A percentile compares a stretch with the other conserved stretches of the same genome.
Conservation (phyloP, 2,888 invertebrate genomes). For the Melanargia galathea region DNA sequence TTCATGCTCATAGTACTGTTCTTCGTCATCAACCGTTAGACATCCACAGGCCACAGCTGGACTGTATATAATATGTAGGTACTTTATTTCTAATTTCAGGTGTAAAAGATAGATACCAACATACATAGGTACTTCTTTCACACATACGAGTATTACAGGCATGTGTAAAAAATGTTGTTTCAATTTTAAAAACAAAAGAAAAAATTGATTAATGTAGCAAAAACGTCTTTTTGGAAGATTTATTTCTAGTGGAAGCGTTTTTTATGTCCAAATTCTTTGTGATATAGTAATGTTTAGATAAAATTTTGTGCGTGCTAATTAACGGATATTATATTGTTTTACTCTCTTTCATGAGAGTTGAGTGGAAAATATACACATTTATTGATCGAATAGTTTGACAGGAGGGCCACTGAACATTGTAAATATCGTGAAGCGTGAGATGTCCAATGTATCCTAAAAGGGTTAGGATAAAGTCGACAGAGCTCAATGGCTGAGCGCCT, state of each 20-base stretch:
- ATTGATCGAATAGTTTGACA: conserved; percentile 70
- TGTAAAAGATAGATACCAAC: too few relatives aligned
- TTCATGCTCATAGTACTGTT: too few relatives aligned
- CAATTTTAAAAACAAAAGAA: conserved; percentile 79
- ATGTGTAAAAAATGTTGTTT: conserved; percentile 59
- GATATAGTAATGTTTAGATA: conserved; percentile 78
- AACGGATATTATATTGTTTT: conserved; percentile 61
- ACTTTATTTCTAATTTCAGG: too few relatives aligned
- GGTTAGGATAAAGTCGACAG: conserved; percentile 80
- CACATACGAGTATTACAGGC: conserved; percentile 43
- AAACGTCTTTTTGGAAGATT: conserved; percentile 78
- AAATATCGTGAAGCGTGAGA: conserved; percentile 73
- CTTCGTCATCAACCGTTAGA: too few relatives aligned
- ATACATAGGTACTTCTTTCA: neutral
- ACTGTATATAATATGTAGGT: too few relatives aligned
- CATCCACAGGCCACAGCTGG: too few relatives aligned
- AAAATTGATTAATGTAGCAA: conserved; percentile 74
- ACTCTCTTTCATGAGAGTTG: conserved; percentile 74
- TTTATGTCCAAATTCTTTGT: conserved; percentile 82
- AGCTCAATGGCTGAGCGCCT: conserved; percentile 87
- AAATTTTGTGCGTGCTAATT: conserved; percentile 77
- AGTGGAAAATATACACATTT: conserved; percentile 62
- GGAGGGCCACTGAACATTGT: conserved; percentile 67
- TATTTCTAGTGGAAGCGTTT: conserved; percentile 77
- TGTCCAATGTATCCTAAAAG: conserved; percentile 82